phyloP scores from a whole-genome alignment of 2,113 vertebrate genomes.

The Rhombomys opimus region DNA sequence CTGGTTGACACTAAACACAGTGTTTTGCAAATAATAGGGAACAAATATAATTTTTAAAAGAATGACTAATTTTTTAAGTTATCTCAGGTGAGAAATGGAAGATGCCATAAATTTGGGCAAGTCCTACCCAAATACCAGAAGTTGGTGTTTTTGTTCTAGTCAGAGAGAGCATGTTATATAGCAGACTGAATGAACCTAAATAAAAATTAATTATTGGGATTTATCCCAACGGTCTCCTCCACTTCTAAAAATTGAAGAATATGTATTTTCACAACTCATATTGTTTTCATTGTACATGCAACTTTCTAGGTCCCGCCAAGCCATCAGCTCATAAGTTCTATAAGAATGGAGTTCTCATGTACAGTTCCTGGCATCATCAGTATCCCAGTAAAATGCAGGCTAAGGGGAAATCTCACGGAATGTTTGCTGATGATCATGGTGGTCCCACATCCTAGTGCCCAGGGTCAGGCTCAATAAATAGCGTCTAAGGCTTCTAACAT shows the following conservation, averaged over 20 bases:
- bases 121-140: neutral
- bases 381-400: no score
- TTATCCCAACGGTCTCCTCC: neutral
- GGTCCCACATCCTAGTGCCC: no score
- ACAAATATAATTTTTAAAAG: neutral
- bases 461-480: neutral
- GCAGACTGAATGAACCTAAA: neutral
- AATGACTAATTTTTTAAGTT: neutral
- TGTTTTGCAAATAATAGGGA: neutral
- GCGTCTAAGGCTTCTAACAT: neutral
- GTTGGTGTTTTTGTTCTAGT: neutral
- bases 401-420: neutral
- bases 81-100: neutral
- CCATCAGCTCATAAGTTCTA: no score
- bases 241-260: neutral
- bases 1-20: neutral
- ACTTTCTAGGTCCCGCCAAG: neutral
- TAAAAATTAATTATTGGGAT: neutral
- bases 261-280: neutral
- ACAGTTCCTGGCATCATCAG: neutral
- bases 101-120: neutral
- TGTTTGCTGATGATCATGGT: neutral
- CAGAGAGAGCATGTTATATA: neutral
- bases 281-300: neutral
- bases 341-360: neutral